phyloP scores from a whole-genome alignment of 2,888 invertebrate species.

The Callosobruchus maculatus region DNA sequence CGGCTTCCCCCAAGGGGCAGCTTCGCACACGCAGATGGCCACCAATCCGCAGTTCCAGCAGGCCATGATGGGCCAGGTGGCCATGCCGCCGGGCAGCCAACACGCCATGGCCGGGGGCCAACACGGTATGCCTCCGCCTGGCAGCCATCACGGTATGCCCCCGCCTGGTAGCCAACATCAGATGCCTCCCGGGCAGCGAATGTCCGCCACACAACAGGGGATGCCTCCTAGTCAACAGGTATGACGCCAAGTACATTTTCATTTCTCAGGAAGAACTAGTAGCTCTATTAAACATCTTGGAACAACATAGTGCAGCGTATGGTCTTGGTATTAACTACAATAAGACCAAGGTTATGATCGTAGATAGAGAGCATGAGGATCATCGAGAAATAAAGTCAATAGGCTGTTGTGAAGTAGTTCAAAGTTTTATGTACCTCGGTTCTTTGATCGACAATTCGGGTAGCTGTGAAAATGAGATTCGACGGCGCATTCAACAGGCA shows the following conservation, averaged over 20 bases:
- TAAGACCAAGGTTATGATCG: no score
- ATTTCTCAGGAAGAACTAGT: no score
- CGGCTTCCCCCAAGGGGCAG: background rate
- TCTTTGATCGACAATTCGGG: no score
- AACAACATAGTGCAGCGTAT: no score
- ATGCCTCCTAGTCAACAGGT: slow-evolving; percentile 7
- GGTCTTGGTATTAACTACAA: no score
- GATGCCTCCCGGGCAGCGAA: slow-evolving; percentile 4
- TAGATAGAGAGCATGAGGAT: no score
- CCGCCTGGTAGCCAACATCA: background rate
- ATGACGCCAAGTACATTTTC: background rate
- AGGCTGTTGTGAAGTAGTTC: no score
- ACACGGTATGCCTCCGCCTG: background rate
- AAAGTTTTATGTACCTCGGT: no score
- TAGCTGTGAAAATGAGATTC: no score
- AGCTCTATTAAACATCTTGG: no score
- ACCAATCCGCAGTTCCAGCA: background rate
- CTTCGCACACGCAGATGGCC: background rate
- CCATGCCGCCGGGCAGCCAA: background rate
- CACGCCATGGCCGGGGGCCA: background rate
- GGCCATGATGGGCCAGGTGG: background rate
- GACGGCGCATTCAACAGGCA: no score
- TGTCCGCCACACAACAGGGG: slow-evolving; percentile 3
- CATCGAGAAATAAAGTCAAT: no score
- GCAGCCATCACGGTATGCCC: background rate